Conservation (phyloP, 2,113 vertebrate species). For the Xiphophorus maculatus region DNA sequence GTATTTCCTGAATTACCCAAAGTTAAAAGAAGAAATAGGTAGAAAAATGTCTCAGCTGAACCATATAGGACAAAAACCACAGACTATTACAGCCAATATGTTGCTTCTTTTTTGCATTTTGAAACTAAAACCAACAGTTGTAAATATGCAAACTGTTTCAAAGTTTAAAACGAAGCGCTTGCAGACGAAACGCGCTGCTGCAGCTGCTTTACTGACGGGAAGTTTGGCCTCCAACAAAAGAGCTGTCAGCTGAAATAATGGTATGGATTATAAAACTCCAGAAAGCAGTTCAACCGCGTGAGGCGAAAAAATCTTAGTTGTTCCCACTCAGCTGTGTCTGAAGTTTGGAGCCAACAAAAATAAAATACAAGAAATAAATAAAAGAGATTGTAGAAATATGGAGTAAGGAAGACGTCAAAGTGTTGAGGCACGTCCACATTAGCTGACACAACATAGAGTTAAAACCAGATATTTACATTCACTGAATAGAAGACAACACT, state of each 20-base stretch:
- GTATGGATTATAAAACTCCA: background rate
- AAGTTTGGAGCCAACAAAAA: background rate
- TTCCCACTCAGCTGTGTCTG: conserved; percentile 1
- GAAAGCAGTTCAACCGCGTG: background rate
- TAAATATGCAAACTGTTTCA: background rate
- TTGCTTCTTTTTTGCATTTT: background rate
- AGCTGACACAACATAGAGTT: too few species aligned
- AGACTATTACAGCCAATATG: too few species aligned
- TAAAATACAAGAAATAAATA: background rate
- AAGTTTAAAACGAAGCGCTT: background rate
- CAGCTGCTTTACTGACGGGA: background rate
- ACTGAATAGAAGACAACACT: too few species aligned
- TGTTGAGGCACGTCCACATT: background rate
- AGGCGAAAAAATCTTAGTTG: background rate
- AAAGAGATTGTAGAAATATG: background rate
- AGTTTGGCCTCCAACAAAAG: background rate
- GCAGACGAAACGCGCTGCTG: background rate
- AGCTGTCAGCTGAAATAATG: conserved; percentile 3
- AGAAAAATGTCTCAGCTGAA: too few species aligned
- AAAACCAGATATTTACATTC: too few species aligned
- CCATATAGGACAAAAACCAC: too few species aligned
- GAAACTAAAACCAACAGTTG: background rate
- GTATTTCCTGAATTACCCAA: too few species aligned
- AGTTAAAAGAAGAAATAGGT: too few species aligned
- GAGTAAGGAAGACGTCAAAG: background rate